Evolutionary conservation across 2,888 invertebrate species (phyloP), one percentile per base, ranked within the genome.

Genomic region (Platypus cylindrus): DNA sequence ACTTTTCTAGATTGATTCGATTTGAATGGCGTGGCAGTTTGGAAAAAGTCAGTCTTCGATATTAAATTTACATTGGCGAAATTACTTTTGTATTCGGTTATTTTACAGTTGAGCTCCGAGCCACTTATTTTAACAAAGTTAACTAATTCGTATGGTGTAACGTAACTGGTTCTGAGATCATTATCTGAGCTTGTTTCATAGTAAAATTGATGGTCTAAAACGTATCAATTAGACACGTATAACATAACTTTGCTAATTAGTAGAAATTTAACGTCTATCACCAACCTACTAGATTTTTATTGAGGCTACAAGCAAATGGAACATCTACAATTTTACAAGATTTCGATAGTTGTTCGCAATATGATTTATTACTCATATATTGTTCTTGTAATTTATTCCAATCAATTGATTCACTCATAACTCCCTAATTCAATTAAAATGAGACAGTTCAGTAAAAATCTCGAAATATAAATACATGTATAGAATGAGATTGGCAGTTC

Each of bases 361-460:
- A 91, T 18, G 73, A 67, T 39, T 78, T 75, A 59, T 93, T 79
- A 5, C 80, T 74, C 47, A 78, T 73, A 62, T 85, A 94, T 58
- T 95, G 93, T 29, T 78, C 71, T 63, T 93, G 84, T 34, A 95
- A 65, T 46, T 87, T 67, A 48, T 85, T 78, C 95, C 95, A 95
- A 57, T 91, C 84, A 52, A 95, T 91, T 1, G 91, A 86, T 47
- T 82, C 81, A 48, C 91, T 86, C 83, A 95, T 83, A 3, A 94
- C 94, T 29, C 94, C 94, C 82, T 91, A 63, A 24, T n/a, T n/a
- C n/a, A n/a, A n/a, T n/a, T n/a, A n/a, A n/a, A n/a, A n/a, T n/a
- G n/a, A n/a, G n/a, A n/a, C n/a, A n/a, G n/a, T n/a, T n/a, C n/a
- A n/a, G n/a, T n/a, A n/a, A n/a, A n/a, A n/a, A n/a, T n/a, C n/a